A percentile compares a stretch with the other conserved stretches of the same genome.
These are phyloP conservation scores for Vulpes ferrilata DNA, from an alignment of 2,113 vertebrate genomes.

Conservation along the genomic window DNA sequence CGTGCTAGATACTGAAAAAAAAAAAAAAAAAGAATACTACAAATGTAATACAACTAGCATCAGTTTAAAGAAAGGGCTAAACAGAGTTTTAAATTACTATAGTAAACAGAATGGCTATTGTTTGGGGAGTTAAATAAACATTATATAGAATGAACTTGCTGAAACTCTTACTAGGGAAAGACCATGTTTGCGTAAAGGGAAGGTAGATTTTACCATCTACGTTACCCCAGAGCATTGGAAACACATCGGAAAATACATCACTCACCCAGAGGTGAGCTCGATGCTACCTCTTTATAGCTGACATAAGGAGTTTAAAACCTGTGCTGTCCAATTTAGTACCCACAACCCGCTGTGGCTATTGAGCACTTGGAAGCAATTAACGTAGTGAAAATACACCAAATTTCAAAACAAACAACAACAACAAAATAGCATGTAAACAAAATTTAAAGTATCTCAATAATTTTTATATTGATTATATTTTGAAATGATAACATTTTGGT, in stretches of 20 bases:
- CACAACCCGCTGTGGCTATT: neutral
- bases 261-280: neutral
- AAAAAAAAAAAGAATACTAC: neutral
- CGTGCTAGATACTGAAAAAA: neutral
- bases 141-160: neutral
- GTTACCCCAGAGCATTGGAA: neutral
- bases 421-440: neutral
- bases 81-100: neutral
- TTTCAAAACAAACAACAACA: neutral
- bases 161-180: neutral
- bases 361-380: neutral
- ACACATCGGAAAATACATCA: neutral
- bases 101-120: neutral
- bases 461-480: neutral
- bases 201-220: neutral
- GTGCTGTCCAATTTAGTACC: neutral
- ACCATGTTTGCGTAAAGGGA: accelerated
- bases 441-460: neutral
- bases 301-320: neutral
- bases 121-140: neutral
- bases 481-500: neutral
- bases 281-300: neutral
- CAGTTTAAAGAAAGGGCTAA: neutral
- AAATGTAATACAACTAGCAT: neutral
- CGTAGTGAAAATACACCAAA: neutral